These are phyloP conservation scores for Mystacides longicornis DNA, from an alignment of 2,888 invertebrate species.

Conservation along the genomic window DNA sequence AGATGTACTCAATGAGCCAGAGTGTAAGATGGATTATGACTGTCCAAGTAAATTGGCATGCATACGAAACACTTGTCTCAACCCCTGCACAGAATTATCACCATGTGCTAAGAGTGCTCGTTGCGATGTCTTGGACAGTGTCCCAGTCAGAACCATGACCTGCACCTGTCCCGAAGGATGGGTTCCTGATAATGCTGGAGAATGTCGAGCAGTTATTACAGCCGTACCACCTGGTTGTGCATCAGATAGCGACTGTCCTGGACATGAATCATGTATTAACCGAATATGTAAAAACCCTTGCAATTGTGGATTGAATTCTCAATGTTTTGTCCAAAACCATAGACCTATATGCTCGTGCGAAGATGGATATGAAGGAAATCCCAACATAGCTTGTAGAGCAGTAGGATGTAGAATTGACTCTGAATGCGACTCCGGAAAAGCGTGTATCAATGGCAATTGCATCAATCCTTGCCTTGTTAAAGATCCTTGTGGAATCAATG, in stretches of 20 bases:
- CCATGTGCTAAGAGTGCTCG: constrained; percentile 70
- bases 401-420: constrained; percentile 77
- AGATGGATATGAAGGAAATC: constrained; percentile 80
- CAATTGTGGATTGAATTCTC: constrained; percentile 77
- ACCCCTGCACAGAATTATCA: constrained; percentile 67
- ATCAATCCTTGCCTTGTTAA: constrained; percentile 77
- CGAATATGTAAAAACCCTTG: constrained; percentile 82
- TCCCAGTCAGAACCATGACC: constrained; percentile 80
- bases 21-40: constrained; percentile 70
- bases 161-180: constrained; percentile 83
- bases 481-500: constrained; percentile 73
- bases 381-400: constrained; percentile 69
- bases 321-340: constrained; percentile 75
- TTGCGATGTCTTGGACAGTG: constrained; percentile 77
- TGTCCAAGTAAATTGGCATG: constrained; percentile 78
- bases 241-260: constrained; percentile 69
- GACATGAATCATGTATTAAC: constrained; percentile 76
- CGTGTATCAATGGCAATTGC: constrained; percentile 79
- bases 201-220: constrained; percentile 65
- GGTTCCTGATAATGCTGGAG: constrained; percentile 71
- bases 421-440: constrained; percentile 76
- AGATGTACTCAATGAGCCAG: constrained; percentile 47
- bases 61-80: constrained; percentile 67
- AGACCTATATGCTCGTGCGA: constrained; percentile 81
- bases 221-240: constrained; percentile 70